Base-by-base conservation (phyloP, 2,113 vertebrate species). In the Chlorocebus sabaeus region DNA sequence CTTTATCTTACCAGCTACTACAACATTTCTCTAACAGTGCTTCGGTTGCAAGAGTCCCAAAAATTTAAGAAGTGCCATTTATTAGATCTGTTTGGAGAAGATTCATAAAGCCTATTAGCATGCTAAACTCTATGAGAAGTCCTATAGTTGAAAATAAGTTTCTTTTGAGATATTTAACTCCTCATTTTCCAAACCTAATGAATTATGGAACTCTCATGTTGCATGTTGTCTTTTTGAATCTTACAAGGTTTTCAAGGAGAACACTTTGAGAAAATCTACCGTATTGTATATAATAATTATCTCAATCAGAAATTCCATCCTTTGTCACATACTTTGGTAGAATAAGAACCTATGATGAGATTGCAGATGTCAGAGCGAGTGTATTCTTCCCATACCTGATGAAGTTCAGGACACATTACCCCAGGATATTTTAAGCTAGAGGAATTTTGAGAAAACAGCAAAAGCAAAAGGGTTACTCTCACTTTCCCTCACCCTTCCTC, bases 321-420 rank as follows among this genome's bases (percentile, higher is more conserved):
- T 25, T 79, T 40, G 79, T 72, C 17, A 13, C n/a, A 48, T 55
- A 72, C 16, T 55, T 87, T 45, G 13, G 3, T 35, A 88, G 18
- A 92, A 43, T 57, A 82, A 75, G 40, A 80, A n/a, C 59, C 13
- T 80, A 10, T 93, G 52, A 22, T 35, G 80, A 75, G 8, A 89
- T 38, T 57, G 43, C 40, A 81, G 13, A 57, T 78, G 11, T 80
- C 61, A 61, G 6, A 88, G 5, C 22, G 67, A 82, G 76, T 55
- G 20, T 30, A 40, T 61, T 68, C 22, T 76, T 48, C 27, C 35
- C 17, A 8, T 13, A 50, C 12, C 8, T 40, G 4, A n/a, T 67
- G 30, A 38, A 1, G 6, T 43, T 83, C 27, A 45, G 45, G 25
- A 55, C 1, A 6, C 25, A 10, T 57, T 76, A 40, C 0, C 20